phyloP scores from a whole-genome alignment of 2,888 invertebrate species.

The Therioaphis trifolii region DNA sequence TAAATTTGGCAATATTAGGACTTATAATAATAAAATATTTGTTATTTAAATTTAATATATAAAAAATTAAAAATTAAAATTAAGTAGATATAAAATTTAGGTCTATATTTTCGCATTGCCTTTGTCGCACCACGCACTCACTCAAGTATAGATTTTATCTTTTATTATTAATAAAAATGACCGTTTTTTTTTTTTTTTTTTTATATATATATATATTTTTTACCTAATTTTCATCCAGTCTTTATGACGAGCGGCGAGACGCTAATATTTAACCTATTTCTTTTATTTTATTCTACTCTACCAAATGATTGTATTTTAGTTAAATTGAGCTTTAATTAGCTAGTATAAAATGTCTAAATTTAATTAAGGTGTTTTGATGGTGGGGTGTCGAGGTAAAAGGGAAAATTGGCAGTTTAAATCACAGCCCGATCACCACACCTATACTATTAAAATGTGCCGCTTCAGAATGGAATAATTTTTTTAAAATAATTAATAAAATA shows the following conservation, averaged over 20 bases:
- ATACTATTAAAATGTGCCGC: constrained; percentile 60
- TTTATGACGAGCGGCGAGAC: constrained; percentile 27
- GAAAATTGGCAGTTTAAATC: constrained; percentile 61
- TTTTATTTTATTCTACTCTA: constrained; percentile 47
- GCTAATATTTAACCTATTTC: constrained; percentile 30
- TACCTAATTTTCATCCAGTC: constrained; percentile 47
- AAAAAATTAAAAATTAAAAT: constrained; percentile 53
- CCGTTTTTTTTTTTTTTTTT: not conserved
- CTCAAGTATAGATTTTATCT: constrained; percentile 30
- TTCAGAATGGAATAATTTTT: constrained; percentile 57
- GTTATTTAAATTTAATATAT: constrained; percentile 45
- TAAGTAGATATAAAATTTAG: constrained; percentile 60
- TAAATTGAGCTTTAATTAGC: constrained; percentile 62
- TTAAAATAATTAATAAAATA: constrained; percentile 62
- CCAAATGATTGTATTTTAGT: constrained; percentile 59
- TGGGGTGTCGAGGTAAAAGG: constrained; percentile 57
- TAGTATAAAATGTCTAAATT: constrained; percentile 59
- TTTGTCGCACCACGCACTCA: constrained; percentile 29
- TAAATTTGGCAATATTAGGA: constrained; percentile 61
- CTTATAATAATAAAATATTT: constrained; percentile 60
- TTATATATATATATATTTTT: not conserved
- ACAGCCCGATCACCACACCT: constrained; percentile 62
- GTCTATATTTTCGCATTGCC: constrained; percentile 41
- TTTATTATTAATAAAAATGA: constrained; percentile 46
- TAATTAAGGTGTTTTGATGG: constrained; percentile 16